Percentiles rank a stretch among this genome's conserved stretches.
Evolutionary conservation across 2,888 invertebrate species (phyloP).

Genomic region (Tanypteryx hageni): DNA sequence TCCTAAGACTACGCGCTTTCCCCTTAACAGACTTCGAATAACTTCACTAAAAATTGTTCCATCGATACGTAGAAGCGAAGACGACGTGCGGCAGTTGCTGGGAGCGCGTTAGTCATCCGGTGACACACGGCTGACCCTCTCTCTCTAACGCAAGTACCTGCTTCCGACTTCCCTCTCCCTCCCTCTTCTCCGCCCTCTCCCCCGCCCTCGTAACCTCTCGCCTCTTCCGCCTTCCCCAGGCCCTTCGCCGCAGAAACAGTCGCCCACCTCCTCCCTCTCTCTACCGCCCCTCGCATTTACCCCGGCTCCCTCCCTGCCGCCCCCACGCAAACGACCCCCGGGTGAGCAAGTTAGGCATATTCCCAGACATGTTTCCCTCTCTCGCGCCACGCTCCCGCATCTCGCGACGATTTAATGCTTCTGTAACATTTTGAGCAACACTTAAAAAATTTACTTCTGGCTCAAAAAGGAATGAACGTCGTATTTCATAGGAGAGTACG

Average conservation of each 20-base stretch:
- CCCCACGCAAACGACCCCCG: background rate
- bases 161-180: background rate
- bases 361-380: too few relatives aligned
- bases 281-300: background rate
- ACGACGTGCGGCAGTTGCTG: conserved; percentile 64
- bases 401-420: too few relatives aligned
- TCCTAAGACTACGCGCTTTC: background rate
- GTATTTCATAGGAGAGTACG: too few relatives aligned
- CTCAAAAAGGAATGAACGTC: too few relatives aligned
- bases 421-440: too few relatives aligned
- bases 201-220: background rate
- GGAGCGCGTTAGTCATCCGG: conserved; percentile 28
- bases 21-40: conserved; percentile 65
- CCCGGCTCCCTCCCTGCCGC: too few relatives aligned
- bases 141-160: background rate
- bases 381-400: too few relatives aligned
- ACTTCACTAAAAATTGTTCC: conserved; percentile 67
- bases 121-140: background rate
- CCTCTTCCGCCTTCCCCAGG: background rate
- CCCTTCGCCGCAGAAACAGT: conserved; percentile 65
- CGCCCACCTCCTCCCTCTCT: background rate
- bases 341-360: too few relatives aligned
- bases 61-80: conserved; percentile 65
- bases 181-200: conserved; percentile 1
- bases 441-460: too few relatives aligned